Evolutionary conservation across 2,797 vertebrate species (phyloP).

Genomic region (Halcyon leucocephala): DNA sequence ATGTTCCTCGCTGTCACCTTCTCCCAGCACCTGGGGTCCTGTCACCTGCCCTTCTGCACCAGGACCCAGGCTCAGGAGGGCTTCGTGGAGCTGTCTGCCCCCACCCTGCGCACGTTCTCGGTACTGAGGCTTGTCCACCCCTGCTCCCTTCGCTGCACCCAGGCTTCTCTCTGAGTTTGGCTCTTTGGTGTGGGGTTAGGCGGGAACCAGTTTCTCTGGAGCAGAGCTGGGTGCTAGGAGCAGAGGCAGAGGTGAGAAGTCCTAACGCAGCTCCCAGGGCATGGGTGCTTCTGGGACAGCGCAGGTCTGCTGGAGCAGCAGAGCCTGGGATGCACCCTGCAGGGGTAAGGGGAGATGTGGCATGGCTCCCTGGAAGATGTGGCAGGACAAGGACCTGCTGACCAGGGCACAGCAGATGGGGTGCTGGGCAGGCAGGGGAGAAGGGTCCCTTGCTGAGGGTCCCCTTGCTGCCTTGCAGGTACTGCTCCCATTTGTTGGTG

Average conservation of each 20-base stretch:
- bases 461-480: constrained; percentile 70
- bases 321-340: neutral
- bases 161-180: neutral
- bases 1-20: constrained; percentile 79
- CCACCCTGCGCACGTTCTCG: constrained; percentile 78
- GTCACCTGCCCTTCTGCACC: constrained; percentile 58
- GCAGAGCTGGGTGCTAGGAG: neutral
- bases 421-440: neutral
- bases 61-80: neutral
- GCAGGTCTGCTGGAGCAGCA: neutral
- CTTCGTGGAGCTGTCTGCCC: neutral
- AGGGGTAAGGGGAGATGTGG: neutral
- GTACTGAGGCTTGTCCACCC: constrained; percentile 59
- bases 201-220: neutral
- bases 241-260: neutral
- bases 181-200: neutral
- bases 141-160: neutral
- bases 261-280: neutral
- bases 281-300: neutral
- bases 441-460: neutral
- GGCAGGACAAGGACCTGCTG: neutral
- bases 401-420: neutral
- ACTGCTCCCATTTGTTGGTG: constrained; percentile 77
- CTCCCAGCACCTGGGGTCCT: constrained; percentile 84
- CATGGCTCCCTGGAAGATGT: neutral